Conservation (phyloP, 2,888 invertebrate species). For the Neocrepidodera transversa region DNA sequence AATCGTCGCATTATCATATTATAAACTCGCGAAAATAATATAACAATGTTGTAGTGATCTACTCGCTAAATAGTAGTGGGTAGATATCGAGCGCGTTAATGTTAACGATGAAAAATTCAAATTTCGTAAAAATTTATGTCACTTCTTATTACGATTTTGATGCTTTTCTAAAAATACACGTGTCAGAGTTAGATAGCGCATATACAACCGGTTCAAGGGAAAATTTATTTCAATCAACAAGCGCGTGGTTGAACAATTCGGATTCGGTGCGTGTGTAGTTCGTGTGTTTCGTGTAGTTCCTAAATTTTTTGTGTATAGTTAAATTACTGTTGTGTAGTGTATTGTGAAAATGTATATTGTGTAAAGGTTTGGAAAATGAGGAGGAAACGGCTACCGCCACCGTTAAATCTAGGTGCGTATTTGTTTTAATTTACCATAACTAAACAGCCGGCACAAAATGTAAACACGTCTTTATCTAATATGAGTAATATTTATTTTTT, state of each 20-base stretch:
- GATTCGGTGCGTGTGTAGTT: neutral
- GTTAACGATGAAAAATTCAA: constrained; percentile 9
- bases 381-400: constrained; percentile 12
- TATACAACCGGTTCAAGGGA: constrained; percentile 18
- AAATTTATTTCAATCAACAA: constrained; percentile 12
- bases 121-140: constrained; percentile 5
- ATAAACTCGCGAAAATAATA: neutral
- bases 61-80: neutral
- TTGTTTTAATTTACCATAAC: no score
- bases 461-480: no score
- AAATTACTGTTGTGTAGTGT: neutral
- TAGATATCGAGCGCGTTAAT: neutral
- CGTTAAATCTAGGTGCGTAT: constrained; percentile 5
- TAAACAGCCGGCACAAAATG: no score
- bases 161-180: constrained; percentile 21
- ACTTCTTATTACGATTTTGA: constrained; percentile 6
- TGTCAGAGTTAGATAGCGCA: constrained; percentile 11
- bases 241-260: neutral
- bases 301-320: neutral
- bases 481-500: no score
- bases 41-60: no score
- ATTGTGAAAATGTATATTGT: neutral
- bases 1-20: neutral
- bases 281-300: neutral
- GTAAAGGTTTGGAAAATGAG: constrained; percentile 9